Conservation (phyloP, 2,797 vertebrate genomes). For the Selene dorsalis region DNA sequence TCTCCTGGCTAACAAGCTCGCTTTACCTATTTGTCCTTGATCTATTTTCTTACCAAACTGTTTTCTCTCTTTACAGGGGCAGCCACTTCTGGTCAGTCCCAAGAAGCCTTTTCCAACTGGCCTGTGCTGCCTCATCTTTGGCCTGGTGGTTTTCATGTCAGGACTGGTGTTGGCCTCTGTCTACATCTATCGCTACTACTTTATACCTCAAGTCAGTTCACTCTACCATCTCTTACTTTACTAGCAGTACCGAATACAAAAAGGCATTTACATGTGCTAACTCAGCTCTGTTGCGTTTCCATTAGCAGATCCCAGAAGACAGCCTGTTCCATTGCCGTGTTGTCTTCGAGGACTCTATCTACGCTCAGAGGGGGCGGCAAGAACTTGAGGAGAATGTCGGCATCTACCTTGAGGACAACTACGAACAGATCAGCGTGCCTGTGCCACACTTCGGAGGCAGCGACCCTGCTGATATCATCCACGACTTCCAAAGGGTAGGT, state of each 20-base stretch:
- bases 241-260: background rate
- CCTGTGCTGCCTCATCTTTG: constrained; percentile 90
- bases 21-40: background rate
- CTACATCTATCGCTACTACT: constrained; percentile 92
- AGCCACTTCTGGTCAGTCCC: constrained; percentile 78
- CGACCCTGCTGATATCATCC: constrained; percentile 94
- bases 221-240: background rate
- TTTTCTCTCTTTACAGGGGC: constrained; percentile 81
- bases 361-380: constrained; percentile 85
- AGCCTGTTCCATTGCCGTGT: constrained; percentile 93
- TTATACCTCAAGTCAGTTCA: constrained; percentile 87
- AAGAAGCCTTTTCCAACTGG: constrained; percentile 85
- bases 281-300: constrained; percentile 27
- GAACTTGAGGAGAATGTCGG: constrained; percentile 93
- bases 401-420: constrained; percentile 93
- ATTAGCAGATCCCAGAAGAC: constrained; percentile 88
- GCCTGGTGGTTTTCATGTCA: constrained; percentile 88
- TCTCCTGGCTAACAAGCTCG: background rate
- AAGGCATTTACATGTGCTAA: constrained; percentile 38
- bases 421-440: constrained; percentile 92
- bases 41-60: constrained; percentile 29
- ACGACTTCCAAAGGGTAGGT: constrained; percentile 93
- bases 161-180: constrained; percentile 90
- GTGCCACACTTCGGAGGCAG: constrained; percentile 92
- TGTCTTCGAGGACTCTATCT: constrained; percentile 90